Base-by-base conservation (phyloP, 2,888 invertebrate species). In the Lasioglossum zephyrum region DNA sequence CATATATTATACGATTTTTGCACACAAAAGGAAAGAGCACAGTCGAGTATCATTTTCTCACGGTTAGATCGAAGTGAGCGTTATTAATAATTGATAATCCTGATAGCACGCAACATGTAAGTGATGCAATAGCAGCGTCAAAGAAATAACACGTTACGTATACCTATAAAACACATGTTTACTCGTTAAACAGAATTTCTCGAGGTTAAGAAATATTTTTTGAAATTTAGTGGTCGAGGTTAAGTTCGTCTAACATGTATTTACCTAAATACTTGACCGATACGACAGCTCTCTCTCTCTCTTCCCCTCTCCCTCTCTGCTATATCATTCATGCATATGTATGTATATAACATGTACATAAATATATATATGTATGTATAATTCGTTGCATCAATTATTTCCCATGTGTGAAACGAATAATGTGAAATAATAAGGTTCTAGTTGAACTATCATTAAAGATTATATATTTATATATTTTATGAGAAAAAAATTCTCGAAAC, bases 61-160 rank as follows among this genome's bases (percentile, higher is more conserved):
- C 36, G 22, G n/a, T 22, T 49, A 11, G 22, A 36, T 53, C 36
- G 11, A 53, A 53, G 36, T 5, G 39, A 53, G 11, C n/a, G 36
- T 73, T 47, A 73, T 73, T 73, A 13, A 53, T 53, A 70, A 70
- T 70, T 41, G 70, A 41, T 41, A 41, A 70, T 41, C 39, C n/a
- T 13, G n/a, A 70, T 41, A 53, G 9, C 44, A 11, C 36, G 36
- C 8, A 47, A 66, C 4, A 31, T 44, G 31, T n/a, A 13, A 66
- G 63, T 73, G 44, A 44, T 66, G 31, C 60, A 76, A 76, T 47
- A 41, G 41, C 13, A 4, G 39, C 70, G n/a, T 2, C 2, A 26
- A 41, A 41, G 39, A 41, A 70, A 41, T 13, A 39, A 11, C 70
- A 13, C 22, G 18, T 41, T 5, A n/a, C 39, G 22, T 76, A 76